A percentile compares a stretch with the other conserved stretches of the same genome.
phyloP scores from a whole-genome alignment of 2,113 vertebrate genomes.

The Ceratotherium simum region DNA sequence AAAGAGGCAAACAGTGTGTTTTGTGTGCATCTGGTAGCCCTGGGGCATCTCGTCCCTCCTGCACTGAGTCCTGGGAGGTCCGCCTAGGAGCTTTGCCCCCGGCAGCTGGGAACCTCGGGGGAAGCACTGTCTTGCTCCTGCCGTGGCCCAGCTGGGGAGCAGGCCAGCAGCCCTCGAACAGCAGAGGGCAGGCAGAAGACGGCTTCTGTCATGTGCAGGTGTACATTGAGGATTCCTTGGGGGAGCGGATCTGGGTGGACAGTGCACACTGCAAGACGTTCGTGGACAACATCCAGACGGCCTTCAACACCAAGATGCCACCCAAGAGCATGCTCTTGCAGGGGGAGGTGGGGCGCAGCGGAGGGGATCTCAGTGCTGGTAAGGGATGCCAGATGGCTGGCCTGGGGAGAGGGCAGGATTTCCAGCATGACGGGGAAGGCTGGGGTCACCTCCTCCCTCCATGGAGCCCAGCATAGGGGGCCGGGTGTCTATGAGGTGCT shows the following conservation, averaged over 20 bases:
- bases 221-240: slow-evolving; percentile 98
- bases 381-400: not conserved
- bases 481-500: not conserved
- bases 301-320: slow-evolving; percentile 97
- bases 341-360: slow-evolving; percentile 91
- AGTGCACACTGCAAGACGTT: slow-evolving; percentile 97
- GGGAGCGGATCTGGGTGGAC: slow-evolving; percentile 99
- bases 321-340: slow-evolving; percentile 97
- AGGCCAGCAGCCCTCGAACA: not conserved
- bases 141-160: not conserved
- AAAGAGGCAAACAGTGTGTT: rapidly evolving
- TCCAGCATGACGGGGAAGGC: no score
- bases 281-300: slow-evolving; percentile 98
- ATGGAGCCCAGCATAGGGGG: rapidly evolving
- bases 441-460: not conserved
- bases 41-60: rapidly evolving
- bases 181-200: not conserved
- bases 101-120: not conserved
- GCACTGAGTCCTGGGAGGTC: not conserved
- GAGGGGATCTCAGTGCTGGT: slow-evolving; percentile 97
- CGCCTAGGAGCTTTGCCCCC: rapidly evolving
- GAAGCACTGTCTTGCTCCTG: rapidly evolving
- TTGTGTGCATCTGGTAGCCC: not conserved
- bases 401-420: rapidly evolving
- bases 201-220: slow-evolving; percentile 86